Evolutionary conservation across 1,140 invertebrate genomes (phyloP), one percentile per base, ranked within the genome.

Genomic region (Drosophila ironensis): DNA sequence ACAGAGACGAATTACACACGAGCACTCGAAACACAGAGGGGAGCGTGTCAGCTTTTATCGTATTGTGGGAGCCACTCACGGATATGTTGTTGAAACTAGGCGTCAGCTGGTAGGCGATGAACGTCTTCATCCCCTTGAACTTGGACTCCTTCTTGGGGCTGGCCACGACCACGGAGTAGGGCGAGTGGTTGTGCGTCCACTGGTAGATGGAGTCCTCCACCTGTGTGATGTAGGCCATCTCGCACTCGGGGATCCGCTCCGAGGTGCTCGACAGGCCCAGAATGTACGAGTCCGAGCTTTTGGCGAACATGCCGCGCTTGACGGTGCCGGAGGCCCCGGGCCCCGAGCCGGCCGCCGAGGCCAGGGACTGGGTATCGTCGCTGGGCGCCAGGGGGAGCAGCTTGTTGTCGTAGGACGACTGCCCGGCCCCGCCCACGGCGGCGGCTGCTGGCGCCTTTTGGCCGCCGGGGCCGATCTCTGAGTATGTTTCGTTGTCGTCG

Each of bases 91-190:
- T 98, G 90, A 97, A 97, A 91, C 97, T 97, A 14, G 97, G 97
- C 60, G 97, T 98, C 45, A 99, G 89, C 86, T 98, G 96, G 91
- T 99, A 99, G 47, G 97, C 97, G 74, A 99, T 99, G 86, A 96
- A 99, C 88, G 96, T 98, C 91, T 99, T 99, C 52, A 99, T 93
- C 16, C 98, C 98, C 89, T 98, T 98, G 61, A 99, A 93, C 91
- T 99, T 99, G 0, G 96, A 94, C 91, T 98, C 97, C 86, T 99
- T 99, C 87, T 99, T 98, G 1, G 98, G 98, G 45, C 97, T 98
- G 11, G 97, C 95, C 3, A 99, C 95, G 42, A 94, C 92, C 61
- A 98, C 98, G 11, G 92, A 93, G 86, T 97, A 98, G 4, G 93
- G 92, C 48, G 95, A 93, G 19, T 92, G 90, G 22, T 93, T 93